Base-by-base conservation (phyloP, 2,888 invertebrate genomes). In the Microctonus brassicae region DNA sequence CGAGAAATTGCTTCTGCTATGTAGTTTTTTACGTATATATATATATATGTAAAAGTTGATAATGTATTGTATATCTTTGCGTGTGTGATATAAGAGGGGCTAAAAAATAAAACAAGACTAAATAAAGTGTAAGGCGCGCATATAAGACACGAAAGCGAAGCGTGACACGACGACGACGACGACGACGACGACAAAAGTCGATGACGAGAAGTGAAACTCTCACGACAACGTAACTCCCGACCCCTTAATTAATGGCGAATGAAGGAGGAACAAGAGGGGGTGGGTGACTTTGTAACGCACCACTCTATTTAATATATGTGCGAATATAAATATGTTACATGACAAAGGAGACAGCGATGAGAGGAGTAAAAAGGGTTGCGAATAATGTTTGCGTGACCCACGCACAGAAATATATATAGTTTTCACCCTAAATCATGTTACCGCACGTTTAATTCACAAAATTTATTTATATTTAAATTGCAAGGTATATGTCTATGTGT, bases 371-470 rank as follows among this genome's bases (percentile, higher is more conserved):
- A 42, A 69, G 76, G 73, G 65, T 74, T 61, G 69, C 53, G 61
- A 61, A 74, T 47, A 66, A 71, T 75, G 73, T 71, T 76, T 62
- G 75, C 74, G 76, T 77, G 76, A 66, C 57, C 64, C 73, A 62
- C 71, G 65, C 66, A 72, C 66, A 20, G 39, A 11, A 29, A 47
- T 17, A 4, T 17, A 47, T 17, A 4, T n/a, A 17, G 4, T 47
- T 55, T 17, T 57, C 58, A 42, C 17, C 29, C 39, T 42, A 29
- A 29, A 24, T 57, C 42, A 22, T 57, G 29, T 26, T 58, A 24
- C 24, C 20, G 39, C 22, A 36, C 29, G 34, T 47, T n/a, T 52
- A 11, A 33, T 53, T 20, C 29, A 20, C 24, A 55, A 36, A 69
- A 69, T 69, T 69, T 63, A 69, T 63, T 63, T 67, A 5, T 42